A percentile compares a stretch with the other conserved stretches of the same genome.
These are phyloP conservation scores for Cervus canadensis DNA, from an alignment of 2,113 vertebrate genomes.

Conservation along the genomic window DNA sequence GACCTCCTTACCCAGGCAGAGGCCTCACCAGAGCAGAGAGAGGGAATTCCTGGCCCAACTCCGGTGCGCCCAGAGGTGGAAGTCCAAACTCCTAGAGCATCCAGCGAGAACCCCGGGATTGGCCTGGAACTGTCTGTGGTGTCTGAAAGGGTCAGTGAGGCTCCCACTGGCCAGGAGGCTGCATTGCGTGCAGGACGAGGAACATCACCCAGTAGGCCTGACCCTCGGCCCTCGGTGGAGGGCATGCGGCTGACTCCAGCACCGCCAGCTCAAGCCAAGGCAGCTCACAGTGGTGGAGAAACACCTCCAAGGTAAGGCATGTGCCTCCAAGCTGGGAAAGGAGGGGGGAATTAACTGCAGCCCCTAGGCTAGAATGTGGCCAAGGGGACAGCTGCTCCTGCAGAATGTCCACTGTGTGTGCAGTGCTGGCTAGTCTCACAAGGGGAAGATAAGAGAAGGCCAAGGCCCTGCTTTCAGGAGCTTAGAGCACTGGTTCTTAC, in stretches of 20 bases:
- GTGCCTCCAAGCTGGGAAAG: background rate
- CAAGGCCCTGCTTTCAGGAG: background rate
- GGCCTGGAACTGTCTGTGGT: background rate
- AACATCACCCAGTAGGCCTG: background rate
- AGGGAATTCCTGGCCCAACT: background rate
- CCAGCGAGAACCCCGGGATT: background rate
- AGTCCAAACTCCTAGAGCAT: background rate
- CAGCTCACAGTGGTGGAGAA: background rate
- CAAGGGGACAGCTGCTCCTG: background rate
- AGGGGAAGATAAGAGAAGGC: background rate
- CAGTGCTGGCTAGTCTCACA: fast-evolving
- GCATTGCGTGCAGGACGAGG: background rate
- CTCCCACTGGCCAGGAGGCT: background rate
- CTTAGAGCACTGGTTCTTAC: background rate
- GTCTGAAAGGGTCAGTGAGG: background rate
- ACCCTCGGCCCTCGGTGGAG: background rate
- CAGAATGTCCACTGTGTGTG: fast-evolving
- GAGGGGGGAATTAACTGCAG: no score
- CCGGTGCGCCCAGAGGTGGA: background rate
- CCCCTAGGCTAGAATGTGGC: fast-evolving
- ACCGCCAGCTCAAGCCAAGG: background rate
- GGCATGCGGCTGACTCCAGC: background rate
- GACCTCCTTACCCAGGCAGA: background rate
- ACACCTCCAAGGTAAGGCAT: constrained; percentile 11
- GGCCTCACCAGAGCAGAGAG: background rate